Evolutionary conservation across 92 coral and sea anemone genomes (phyloP).

Genomic region (Phenganax subtilis): DNA sequence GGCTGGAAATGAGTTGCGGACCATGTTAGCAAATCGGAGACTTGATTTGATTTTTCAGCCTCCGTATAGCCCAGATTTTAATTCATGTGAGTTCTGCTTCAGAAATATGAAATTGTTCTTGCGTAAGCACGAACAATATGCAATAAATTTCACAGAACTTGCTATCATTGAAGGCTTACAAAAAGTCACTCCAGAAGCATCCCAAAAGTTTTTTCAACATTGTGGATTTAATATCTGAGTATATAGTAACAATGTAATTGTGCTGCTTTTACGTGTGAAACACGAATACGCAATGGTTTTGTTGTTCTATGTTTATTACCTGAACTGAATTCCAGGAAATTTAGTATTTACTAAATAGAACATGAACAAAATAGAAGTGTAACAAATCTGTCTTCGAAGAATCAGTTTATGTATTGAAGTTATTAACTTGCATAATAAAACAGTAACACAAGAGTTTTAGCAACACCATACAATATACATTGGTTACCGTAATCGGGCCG

Average conservation of each 20-base stretch:
- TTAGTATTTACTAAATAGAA: neutral
- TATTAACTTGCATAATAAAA: neutral
- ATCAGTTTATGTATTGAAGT: neutral
- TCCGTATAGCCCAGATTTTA: slow-evolving; percentile 45
- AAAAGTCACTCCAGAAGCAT: neutral
- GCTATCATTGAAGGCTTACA: slow-evolving; percentile 28
- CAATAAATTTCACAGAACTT: slow-evolving; percentile 39
- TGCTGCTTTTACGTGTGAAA: slow-evolving; percentile 2
- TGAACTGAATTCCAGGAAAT: slow-evolving; percentile 3
- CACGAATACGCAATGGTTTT: neutral
- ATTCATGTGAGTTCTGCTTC: slow-evolving; percentile 40
- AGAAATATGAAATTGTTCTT: slow-evolving; percentile 40
- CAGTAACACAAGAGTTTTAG: slow-evolving; percentile 14
- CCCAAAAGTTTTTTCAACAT: slow-evolving; percentile 1
- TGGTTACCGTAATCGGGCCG: neutral
- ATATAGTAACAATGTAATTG: neutral
- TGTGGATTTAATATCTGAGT: slow-evolving; percentile 15
- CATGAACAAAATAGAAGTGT: neutral
- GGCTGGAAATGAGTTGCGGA: slow-evolving; percentile 39
- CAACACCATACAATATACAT: slow-evolving; percentile 9
- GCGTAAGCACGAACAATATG: slow-evolving; percentile 38
- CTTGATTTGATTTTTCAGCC: slow-evolving; percentile 46
- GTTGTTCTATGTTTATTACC: neutral
- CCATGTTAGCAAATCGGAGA: slow-evolving; percentile 34
- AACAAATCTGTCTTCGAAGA: neutral